Base-by-base conservation (phyloP, 2,888 invertebrate genomes). In the Phengaris alcon region DNA sequence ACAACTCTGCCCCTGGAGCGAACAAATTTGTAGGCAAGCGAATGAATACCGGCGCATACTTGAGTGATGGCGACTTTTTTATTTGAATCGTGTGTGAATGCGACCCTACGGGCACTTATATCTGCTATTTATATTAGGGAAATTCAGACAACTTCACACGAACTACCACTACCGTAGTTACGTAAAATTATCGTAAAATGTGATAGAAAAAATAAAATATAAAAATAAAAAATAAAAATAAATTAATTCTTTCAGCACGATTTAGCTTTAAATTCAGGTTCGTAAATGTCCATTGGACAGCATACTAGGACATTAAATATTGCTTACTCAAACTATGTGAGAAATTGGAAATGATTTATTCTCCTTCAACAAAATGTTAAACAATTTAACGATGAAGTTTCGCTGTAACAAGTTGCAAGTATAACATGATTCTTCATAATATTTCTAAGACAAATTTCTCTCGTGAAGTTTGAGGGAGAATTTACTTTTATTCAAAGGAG, bases 51-150 rank as follows among this genome's bases (percentile, higher is more conserved):
- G 90, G 86, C 90, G 93, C 93, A 93, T 93, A 93, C 91, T 93
- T 93, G 93, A 93, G 91, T 92, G 93, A 92, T 90, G 87, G 90
- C 86, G 90, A 90, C 92, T 93, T 93, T 92, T 93, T 93, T 93
- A 93, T 93, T 93, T 93, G 93, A 93, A 91, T 91, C 93, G 93
- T 93, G 93, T 90, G 86, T 86, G 90, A 93, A 93, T 93, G 93
- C 88, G 89, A 84, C 82, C 85, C 86, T 84, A 86, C 86, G 80
- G 75, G 68, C 68, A 68, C 68, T 74, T 55, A 68, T 73, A 54
- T 69, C 69, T 75, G 75, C 75, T 55, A 55, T 70, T 55, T 75
- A 46, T 52, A 15, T 57, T 57, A 55, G 48, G 9, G 10, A 69
- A 44, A 44, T 68, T 46, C 46, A 9, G 44, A 75, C 13, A 51